Conservation (phyloP, 2,113 vertebrate genomes). For the Chamaea fasciata region DNA sequence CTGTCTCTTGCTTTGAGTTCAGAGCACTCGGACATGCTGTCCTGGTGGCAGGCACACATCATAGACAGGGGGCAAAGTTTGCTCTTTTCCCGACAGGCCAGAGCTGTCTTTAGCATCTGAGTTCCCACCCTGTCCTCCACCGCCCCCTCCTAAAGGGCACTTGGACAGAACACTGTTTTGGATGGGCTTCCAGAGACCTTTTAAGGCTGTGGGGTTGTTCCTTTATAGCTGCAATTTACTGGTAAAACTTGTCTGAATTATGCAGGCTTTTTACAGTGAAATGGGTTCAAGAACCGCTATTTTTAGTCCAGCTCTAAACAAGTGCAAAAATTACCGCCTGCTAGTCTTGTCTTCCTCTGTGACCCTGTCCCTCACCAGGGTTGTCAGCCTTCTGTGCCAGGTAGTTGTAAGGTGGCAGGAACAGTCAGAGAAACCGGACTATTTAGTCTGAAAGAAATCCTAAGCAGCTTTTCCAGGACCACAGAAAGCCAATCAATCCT, state of each 20-base stretch:
- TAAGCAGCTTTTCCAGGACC: background rate
- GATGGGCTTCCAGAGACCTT: slow-evolving; percentile 24
- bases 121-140: background rate
- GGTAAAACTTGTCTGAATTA: slow-evolving; percentile 23
- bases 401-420: background rate
- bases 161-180: background rate
- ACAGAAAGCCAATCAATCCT: background rate
- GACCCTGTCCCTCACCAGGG: background rate
- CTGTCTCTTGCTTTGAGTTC: background rate
- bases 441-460: background rate
- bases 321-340: background rate
- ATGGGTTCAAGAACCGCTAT: background rate
- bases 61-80: background rate
- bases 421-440: background rate
- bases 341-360: background rate
- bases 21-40: background rate
- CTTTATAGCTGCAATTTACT: slow-evolving; percentile 8
- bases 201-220: background rate
- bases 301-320: slow-evolving; percentile 31
- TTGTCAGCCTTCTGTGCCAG: background rate
- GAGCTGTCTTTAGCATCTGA: background rate
- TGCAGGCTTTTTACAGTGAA: background rate
- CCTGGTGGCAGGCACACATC: background rate
- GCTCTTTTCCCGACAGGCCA: background rate
- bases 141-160: accelerated